phyloP scores from a whole-genome alignment of 2,113 vertebrate genomes.

The Prunella himalayana region DNA sequence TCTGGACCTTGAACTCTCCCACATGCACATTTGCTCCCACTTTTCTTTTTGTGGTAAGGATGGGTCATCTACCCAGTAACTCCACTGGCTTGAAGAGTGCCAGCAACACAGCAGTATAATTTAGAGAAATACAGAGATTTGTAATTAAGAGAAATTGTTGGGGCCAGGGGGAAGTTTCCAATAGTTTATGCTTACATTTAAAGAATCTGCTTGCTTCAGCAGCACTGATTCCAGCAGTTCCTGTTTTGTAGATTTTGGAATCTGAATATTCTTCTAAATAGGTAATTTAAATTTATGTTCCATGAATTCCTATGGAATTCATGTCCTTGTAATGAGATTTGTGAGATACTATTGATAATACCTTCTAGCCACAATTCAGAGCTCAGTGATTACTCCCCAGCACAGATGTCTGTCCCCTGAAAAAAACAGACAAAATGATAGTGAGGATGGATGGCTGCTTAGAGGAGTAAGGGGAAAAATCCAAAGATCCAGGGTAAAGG shows the following conservation, averaged over 20 bases:
- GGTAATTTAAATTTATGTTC: rapidly evolving
- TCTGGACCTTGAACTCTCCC: background rate
- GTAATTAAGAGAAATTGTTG: background rate
- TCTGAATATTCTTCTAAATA: background rate
- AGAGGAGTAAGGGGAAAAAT: background rate
- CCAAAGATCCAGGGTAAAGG: background rate
- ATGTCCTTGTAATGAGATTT: background rate
- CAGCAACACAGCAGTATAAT: background rate
- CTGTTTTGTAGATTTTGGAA: background rate
- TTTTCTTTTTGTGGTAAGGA: background rate
- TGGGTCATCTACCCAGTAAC: background rate
- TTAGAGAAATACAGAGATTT: background rate
- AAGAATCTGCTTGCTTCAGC: background rate
- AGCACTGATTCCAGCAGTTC: background rate
- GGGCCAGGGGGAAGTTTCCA: background rate
- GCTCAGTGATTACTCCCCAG: background rate
- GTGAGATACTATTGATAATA: background rate
- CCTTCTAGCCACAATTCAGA: background rate
- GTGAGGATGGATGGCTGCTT: background rate
- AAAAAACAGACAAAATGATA: background rate
- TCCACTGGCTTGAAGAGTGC: background rate
- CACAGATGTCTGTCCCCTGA: background rate
- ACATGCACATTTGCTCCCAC: background rate
- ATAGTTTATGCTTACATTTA: background rate
- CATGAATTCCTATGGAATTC: background rate